Conservation (phyloP, 2,888 invertebrate genomes). For the Kuschelorhynchus macadamiae region DNA sequence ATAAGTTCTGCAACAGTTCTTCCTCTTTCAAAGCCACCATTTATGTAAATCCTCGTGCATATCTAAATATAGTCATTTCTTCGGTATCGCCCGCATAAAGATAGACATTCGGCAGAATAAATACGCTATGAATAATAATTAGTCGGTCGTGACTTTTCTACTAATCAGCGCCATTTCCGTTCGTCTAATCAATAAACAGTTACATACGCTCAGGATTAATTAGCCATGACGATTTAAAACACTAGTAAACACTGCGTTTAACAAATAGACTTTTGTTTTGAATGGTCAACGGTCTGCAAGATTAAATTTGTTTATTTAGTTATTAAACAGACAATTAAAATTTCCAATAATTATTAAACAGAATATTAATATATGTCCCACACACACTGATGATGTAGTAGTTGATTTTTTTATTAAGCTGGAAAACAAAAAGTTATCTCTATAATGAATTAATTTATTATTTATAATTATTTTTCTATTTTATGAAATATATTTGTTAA, state of each 20-base stretch:
- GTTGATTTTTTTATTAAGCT: too few species aligned
- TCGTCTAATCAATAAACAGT: conserved; percentile 30
- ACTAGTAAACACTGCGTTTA: conserved; percentile 19
- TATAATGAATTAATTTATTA: too few species aligned
- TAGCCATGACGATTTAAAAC: conserved; percentile 19
- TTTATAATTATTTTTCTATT: too few species aligned
- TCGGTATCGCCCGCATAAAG: conserved; percentile 25
- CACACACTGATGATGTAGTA: too few species aligned
- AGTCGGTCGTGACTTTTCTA: conserved; percentile 21
- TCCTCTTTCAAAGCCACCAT: neutral
- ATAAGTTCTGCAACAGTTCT: neutral
- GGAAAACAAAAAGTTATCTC: too few species aligned
- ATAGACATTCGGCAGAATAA: conserved; percentile 22
- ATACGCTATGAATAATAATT: conserved; percentile 31
- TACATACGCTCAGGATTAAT: conserved; percentile 25
- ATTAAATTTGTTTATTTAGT: too few species aligned
- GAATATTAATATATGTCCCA: too few species aligned
- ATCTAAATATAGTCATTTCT: conserved; percentile 21
- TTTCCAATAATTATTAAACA: too few species aligned
- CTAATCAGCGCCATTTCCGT: conserved; percentile 40
- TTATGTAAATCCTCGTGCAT: neutral
- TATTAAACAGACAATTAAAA: too few species aligned
- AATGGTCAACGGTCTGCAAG: conserved; percentile 11
- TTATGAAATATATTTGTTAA: too few species aligned
- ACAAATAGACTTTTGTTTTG: conserved; percentile 16